Base-by-base conservation (phyloP, 1,140 invertebrate genomes). In the Drosophila nasuta region DNA sequence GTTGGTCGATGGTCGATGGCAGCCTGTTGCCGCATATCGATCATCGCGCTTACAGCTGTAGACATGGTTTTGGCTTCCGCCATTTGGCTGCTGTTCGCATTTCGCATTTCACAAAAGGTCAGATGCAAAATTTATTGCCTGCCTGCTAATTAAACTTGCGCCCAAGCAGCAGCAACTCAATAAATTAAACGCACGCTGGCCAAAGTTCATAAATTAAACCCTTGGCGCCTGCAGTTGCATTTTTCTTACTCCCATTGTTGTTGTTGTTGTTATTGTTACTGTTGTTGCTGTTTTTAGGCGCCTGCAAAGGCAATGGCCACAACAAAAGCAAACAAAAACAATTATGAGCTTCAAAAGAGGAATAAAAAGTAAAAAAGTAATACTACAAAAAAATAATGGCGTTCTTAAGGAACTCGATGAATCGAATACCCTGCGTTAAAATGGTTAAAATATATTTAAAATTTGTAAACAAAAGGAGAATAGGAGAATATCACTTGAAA, bases 151-250 rank as follows among this genome's bases (percentile, higher is more conserved):
- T 72, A 65, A 65, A 65, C 60, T 57, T 38, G 35, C 62, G 52
- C 6, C 15, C 13, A 15, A 66, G 52, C 28, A 38, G 15, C 15
- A 51, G 30, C 51, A 71, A 49, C 54, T 72, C 60, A 64, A 72
- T 72, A 72, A 65, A 72, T 72, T 72, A 49, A 72, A 58, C 69
- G 60, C 51, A 65, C 60, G 33, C 56, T 57, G 60, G 69, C 41
- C 52, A 65, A 65, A 65, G 60, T 65, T 64, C 51, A 72, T 72
- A 65, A 72, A 72, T 72, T 65, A 72, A 49, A 41, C 33, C n/a
- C 41, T 11, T 45, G 11, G 30, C 30, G 67, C 67, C 67, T 54
- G 57, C 59, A 70, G 59, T 28, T 35, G 66, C 66, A 17, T 33
- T 52, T 45, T 20, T 35, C 57, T 13, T 11, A 20, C 8, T 51